Evolutionary conservation across 2,113 vertebrate species (phyloP), one percentile per base, ranked within the genome.

Genomic region (Polyodon spathula): DNA sequence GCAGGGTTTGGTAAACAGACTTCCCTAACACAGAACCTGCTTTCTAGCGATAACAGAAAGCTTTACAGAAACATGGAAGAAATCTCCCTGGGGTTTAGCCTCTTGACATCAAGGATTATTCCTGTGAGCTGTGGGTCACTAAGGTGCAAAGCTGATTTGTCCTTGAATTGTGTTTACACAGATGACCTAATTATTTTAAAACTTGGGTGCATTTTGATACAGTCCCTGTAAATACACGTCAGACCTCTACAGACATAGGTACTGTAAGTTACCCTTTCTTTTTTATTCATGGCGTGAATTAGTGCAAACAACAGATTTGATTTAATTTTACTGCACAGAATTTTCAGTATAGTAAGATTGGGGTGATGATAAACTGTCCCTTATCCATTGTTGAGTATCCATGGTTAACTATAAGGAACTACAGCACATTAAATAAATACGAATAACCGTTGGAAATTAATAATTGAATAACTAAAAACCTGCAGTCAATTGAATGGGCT

Each of bases 1-100:
- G 55, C 56, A n/a, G 69, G 68, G 69, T 71, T 76, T 69, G 54
- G 67, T 60, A 54, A 65, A 62, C 40, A 59, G n/a, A 37, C 37
- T 80, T 80, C 67, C 62, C 65, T 66, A 77, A 82, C 62, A 44
- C 59, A 64, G 68, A 74, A 82, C 72, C 76, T 82, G 78, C 68
- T 74, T 67, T 69, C 60, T 14, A 46, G 66, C 53, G 78, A 82
- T 83, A 83, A 82, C 78, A 63, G 65, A 60, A 65, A 61, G 73
- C 75, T 80, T 76, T 71, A 52, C 66, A 58, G 65, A 67, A 70
- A 63, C 60, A 67, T 60, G 63, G 62, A 62, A 60, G 68, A 73
- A 74, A 73, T 72, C 73, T 75, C 70, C 61, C 60, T 63, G 64
- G 72, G 70, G 65, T 60, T 75, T 77, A 75, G 73, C 74, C 73